Evolutionary conservation across 2,113 vertebrate genomes (phyloP).

Genomic region (Grammomys surdaster): DNA sequence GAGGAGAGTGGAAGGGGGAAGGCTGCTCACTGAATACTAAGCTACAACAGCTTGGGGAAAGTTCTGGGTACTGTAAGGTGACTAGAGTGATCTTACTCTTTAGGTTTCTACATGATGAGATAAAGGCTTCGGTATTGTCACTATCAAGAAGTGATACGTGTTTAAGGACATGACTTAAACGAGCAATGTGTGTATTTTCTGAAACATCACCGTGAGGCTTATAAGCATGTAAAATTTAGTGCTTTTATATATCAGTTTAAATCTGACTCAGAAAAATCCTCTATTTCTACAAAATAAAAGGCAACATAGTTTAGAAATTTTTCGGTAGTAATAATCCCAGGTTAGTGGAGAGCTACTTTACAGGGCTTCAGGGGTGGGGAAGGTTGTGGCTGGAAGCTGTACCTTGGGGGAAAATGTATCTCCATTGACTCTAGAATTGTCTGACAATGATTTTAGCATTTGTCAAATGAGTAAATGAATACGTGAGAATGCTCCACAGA

Average conservation of each 20-base stretch:
- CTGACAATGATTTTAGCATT: not conserved
- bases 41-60: not conserved
- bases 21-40: not conserved
- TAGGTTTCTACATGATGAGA: too few relatives aligned
- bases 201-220: not conserved
- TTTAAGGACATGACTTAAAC: not conserved
- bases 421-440: not conserved
- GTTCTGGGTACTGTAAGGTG: not conserved
- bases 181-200: not conserved
- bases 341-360: not conserved
- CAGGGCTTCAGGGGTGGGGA: too few relatives aligned
- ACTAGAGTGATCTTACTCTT: not conserved
- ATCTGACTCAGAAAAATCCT: not conserved
- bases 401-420: not conserved
- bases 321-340: not conserved
- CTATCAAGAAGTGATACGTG: not conserved
- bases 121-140: not conserved
- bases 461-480: not conserved
- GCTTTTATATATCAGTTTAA: not conserved
- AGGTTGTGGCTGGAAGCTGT: not conserved
- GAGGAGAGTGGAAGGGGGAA: not conserved
- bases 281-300: not conserved
- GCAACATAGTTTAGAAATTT: not conserved
- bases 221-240: not conserved
- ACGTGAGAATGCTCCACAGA: not conserved